These are phyloP conservation scores for Sparidentex hasta DNA, from an alignment of 2,797 vertebrate species.

Conservation along the genomic window DNA sequence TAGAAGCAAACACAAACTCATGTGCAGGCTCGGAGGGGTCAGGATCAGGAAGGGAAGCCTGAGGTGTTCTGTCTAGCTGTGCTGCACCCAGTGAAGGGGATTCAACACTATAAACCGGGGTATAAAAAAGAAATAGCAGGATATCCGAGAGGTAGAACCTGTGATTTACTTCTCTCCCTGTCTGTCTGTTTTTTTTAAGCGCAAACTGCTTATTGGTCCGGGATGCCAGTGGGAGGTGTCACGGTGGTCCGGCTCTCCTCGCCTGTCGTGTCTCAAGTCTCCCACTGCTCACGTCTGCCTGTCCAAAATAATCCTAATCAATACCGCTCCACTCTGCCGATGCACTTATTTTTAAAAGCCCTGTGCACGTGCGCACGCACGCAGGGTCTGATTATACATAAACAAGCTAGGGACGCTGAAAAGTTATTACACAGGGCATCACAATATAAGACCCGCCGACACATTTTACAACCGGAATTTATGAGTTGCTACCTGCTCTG, in stretches of 20 bases:
- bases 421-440: constrained; percentile 68
- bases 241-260: constrained; percentile 10
- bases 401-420: constrained; percentile 48
- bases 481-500: constrained; percentile 62
- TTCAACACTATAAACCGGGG: constrained; percentile 38
- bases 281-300: constrained; percentile 40
- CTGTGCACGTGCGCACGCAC: constrained; percentile 9
- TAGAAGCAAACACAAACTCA: constrained; percentile 16
- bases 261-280: constrained; percentile 12
- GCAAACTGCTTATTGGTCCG: not conserved
- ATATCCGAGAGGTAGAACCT: constrained; percentile 36
- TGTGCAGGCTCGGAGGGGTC: constrained; percentile 12
- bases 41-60: constrained; percentile 41
- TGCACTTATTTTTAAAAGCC: constrained; percentile 35
- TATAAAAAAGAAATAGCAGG: not conserved
- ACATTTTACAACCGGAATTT: constrained; percentile 73
- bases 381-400: constrained; percentile 38
- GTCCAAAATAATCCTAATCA: constrained; percentile 54
- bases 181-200: constrained; percentile 13
- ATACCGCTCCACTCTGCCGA: constrained; percentile 38
- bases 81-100: constrained; percentile 34
- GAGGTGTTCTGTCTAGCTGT: constrained; percentile 29
- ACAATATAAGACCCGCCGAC: constrained; percentile 59
- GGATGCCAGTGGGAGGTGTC: constrained; percentile 15
- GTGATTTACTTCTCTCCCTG: constrained; percentile 25